A percentile compares a stretch with the other conserved stretches of the same genome.
Conservation (phyloP, 2,888 invertebrate genomes). For the Muschampia plurimacula region DNA sequence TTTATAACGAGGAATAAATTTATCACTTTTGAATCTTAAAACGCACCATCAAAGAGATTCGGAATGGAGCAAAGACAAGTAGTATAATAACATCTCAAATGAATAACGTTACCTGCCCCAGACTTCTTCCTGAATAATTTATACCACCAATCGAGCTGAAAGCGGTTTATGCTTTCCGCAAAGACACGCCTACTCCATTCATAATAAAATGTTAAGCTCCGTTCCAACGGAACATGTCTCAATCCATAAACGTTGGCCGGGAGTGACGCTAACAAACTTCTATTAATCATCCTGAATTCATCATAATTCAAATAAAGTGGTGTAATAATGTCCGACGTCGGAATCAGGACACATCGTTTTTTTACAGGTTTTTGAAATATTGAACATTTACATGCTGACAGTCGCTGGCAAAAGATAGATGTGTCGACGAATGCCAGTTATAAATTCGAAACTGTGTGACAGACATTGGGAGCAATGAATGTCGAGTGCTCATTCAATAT, state of each 20-base stretch:
- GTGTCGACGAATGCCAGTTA: constrained; percentile 33
- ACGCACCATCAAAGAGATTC: constrained; percentile 11
- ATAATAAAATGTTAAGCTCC: constrained; percentile 42
- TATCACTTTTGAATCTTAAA: not conserved
- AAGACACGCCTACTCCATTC: constrained; percentile 37
- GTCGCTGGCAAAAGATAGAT: constrained; percentile 24
- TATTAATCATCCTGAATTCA: constrained; percentile 24
- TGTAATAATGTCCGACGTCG: constrained; percentile 16
- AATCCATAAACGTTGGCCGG: constrained; percentile 13
- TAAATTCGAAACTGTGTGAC: constrained; percentile 37
- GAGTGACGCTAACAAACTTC: constrained; percentile 21
- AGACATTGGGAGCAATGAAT: constrained; percentile 37
- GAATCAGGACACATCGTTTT: constrained; percentile 11
- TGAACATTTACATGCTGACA: constrained; percentile 27
- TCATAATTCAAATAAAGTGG: constrained; percentile 28
- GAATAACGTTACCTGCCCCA: constrained; percentile 53
- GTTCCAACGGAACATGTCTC: constrained; percentile 15
- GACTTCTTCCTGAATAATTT: constrained; percentile 58
- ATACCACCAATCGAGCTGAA: constrained; percentile 61
- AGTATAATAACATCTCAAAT: constrained; percentile 47
- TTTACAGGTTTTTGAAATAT: constrained; percentile 28
- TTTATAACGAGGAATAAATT: constrained; percentile 29
- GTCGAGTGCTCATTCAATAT: constrained; percentile 38
- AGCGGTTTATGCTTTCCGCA: constrained; percentile 52
- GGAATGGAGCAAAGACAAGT: constrained; percentile 9